Conservation (phyloP, 2,888 invertebrate genomes). For the Cataglyphis altisquamis region DNA sequence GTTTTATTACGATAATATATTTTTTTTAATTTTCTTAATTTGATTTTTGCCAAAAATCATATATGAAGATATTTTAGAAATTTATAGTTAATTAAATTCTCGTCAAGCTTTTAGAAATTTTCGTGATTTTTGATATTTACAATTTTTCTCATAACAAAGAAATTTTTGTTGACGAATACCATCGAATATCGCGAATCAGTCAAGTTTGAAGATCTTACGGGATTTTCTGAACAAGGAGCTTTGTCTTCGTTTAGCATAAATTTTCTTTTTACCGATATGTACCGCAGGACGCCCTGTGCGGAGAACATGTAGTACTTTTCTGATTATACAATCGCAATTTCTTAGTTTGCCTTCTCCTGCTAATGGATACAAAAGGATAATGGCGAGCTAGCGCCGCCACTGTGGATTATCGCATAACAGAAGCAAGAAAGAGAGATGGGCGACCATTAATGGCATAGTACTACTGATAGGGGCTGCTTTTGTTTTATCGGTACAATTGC, state of each 20-base stretch:
- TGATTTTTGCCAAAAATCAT: not conserved
- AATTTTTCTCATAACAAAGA: not conserved
- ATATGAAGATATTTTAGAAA: not conserved
- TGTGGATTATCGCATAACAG: slow-evolving; percentile 75
- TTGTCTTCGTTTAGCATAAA: slow-evolving; percentile 69
- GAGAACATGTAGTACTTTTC: slow-evolving; percentile 64
- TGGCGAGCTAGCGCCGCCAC: slow-evolving; percentile 62
- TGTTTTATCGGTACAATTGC: slow-evolving; percentile 79
- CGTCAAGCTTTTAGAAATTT: not conserved
- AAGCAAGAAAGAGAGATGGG: slow-evolving; percentile 71
- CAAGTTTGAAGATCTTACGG: slow-evolving; percentile 4
- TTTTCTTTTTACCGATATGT: slow-evolving; percentile 54
- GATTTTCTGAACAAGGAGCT: slow-evolving; percentile 58
- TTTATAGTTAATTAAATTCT: not conserved
- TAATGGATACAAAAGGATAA: slow-evolving; percentile 76
- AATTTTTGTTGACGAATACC: slow-evolving; percentile 1
- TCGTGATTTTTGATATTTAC: not conserved
- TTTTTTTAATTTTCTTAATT: not conserved
- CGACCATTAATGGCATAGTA: slow-evolving; percentile 74
- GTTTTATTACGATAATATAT: not conserved
- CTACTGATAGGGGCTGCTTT: slow-evolving; percentile 71
- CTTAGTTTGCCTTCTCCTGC: slow-evolving; percentile 68
- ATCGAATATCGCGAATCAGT: slow-evolving; percentile 16
- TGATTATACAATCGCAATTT: slow-evolving; percentile 71
- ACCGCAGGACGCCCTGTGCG: slow-evolving; percentile 8